Conservation (phyloP, 2,113 vertebrate species). For the Zonotrichia leucophrys region DNA sequence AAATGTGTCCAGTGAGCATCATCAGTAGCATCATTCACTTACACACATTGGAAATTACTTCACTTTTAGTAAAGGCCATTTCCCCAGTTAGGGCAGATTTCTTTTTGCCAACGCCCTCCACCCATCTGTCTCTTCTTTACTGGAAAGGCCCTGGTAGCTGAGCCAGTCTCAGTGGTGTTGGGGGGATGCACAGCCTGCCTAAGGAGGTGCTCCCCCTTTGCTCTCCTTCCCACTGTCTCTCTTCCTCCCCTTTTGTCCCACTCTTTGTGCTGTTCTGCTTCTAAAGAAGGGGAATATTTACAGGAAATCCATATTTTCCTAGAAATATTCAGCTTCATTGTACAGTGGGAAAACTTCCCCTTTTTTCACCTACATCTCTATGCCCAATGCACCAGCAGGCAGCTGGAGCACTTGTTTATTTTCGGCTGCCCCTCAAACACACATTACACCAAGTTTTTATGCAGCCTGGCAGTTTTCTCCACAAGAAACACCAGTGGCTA, state of each 20-base stretch:
- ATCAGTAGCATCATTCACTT: background rate
- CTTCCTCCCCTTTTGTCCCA: rapidly evolving
- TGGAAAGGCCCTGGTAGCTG: background rate
- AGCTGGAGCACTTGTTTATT: background rate
- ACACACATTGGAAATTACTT: background rate
- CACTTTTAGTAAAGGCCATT: background rate
- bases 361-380: background rate
- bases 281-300: background rate
- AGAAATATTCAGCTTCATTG: background rate
- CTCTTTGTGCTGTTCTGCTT: background rate
- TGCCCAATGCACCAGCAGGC: background rate
- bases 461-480: background rate
- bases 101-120: background rate
- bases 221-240: background rate
- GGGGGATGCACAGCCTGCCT: rapidly evolving
- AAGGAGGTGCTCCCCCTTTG: background rate
- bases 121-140: background rate
- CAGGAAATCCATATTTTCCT: background rate
- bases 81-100: background rate
- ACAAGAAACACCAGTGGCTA: background rate
- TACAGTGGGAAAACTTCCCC: background rate
- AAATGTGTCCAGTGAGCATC: background rate
- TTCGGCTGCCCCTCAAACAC: background rate
- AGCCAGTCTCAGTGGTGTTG: background rate
- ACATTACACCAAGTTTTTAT: background rate